phyloP scores from a whole-genome alignment of 2,113 vertebrate species.

The Scortum barcoo region DNA sequence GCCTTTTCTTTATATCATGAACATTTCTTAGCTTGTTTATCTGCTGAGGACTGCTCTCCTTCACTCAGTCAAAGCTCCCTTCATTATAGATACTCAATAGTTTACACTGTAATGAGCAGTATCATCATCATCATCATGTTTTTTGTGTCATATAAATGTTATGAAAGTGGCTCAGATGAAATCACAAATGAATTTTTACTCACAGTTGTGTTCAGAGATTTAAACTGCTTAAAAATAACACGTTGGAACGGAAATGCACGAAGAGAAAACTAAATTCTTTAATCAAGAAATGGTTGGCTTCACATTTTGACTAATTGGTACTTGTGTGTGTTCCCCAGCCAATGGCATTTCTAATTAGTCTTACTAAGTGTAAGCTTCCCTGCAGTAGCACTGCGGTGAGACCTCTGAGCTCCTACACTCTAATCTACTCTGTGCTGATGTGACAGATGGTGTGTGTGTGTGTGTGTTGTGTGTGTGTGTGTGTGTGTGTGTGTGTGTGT shows the following conservation, averaged over 20 bases:
- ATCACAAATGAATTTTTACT: no score
- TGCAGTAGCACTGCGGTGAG: slow-evolving; percentile 39
- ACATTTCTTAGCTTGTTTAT: not conserved
- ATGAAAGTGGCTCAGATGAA: no score
- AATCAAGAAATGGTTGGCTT: not conserved
- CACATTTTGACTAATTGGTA: slow-evolving; percentile 30
- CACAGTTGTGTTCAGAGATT: no score
- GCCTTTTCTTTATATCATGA: no score
- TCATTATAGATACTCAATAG: not conserved
- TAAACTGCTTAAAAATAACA: no score
- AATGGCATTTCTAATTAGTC: slow-evolving; percentile 66
- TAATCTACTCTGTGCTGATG: slow-evolving; percentile 82
- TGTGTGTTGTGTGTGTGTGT: slow-evolving; percentile 45
- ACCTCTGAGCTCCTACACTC: slow-evolving; percentile 62
- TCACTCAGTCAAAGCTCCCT: not conserved
- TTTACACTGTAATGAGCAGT: no score
- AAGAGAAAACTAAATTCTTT: not conserved
- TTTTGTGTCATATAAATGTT: no score
- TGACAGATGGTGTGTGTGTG: slow-evolving; percentile 79
- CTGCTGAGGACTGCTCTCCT: not conserved
- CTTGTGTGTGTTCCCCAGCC: slow-evolving; percentile 31
- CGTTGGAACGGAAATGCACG: not conserved
- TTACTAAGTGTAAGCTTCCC: slow-evolving; percentile 59
- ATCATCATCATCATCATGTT: no score
- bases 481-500: slow-evolving; percentile 42